Percentiles rank a stretch among this genome's conserved stretches.
Evolutionary conservation across 2,113 vertebrate species (phyloP).

Genomic region (Clarias gariepinus): DNA sequence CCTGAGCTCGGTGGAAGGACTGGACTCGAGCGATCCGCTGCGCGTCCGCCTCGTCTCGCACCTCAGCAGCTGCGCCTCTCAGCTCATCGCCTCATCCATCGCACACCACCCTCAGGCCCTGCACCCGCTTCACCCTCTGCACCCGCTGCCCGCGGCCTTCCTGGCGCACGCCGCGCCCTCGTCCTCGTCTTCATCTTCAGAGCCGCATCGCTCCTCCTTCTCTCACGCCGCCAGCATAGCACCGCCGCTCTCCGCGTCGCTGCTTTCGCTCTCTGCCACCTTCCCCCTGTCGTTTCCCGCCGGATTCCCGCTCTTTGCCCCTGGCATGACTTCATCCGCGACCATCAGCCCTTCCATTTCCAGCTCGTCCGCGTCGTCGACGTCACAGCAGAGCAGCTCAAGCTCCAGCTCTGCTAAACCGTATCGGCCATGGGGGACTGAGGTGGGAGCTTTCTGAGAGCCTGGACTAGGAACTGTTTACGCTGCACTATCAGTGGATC

Average conservation of each 20-base stretch:
- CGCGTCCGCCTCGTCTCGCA: slow-evolving; percentile 87
- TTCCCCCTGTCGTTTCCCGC: slow-evolving; percentile 82
- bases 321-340: slow-evolving; percentile 71
- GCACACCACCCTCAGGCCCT: slow-evolving; percentile 73
- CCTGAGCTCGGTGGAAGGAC: slow-evolving; percentile 84
- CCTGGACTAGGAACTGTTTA: background rate
- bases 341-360: slow-evolving; percentile 78
- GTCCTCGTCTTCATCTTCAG: slow-evolving; percentile 68
- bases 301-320: slow-evolving; percentile 80
- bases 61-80: slow-evolving; percentile 85
- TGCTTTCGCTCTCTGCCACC: slow-evolving; percentile 84
- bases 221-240: slow-evolving; percentile 75
- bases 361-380: slow-evolving; percentile 68
- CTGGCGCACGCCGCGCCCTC: slow-evolving; percentile 73
- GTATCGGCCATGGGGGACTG: slow-evolving; percentile 90
- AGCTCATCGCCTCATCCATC: slow-evolving; percentile 79
- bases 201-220: slow-evolving; percentile 81
- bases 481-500: slow-evolving; percentile 16
- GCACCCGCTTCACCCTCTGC: slow-evolving; percentile 82
- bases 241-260: slow-evolving; percentile 82
- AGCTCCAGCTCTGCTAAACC: slow-evolving; percentile 74
- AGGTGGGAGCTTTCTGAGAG: slow-evolving; percentile 90
- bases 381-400: slow-evolving; percentile 71
- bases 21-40: slow-evolving; percentile 84
- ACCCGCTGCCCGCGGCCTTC: slow-evolving; percentile 77